Percentiles rank a stretch among this genome's conserved stretches.
Evolutionary conservation across 1,140 invertebrate species (phyloP).

Genomic region (Zeugodacus cucurbitae): DNA sequence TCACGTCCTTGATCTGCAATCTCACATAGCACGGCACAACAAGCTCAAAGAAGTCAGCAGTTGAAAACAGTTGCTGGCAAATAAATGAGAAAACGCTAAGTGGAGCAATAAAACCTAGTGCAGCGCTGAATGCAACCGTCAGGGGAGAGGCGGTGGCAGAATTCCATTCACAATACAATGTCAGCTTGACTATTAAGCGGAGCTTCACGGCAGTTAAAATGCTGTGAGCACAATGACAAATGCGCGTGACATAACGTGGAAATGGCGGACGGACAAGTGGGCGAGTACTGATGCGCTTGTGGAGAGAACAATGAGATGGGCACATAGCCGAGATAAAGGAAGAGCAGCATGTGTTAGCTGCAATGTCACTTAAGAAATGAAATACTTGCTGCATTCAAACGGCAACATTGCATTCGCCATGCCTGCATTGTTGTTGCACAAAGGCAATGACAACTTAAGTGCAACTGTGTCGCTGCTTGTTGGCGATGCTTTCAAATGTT

Average conservation of each 20-base stretch:
- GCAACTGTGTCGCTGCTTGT: neutral
- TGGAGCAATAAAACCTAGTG: neutral
- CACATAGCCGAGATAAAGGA: neutral
- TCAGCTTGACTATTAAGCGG: neutral
- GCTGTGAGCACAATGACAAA: neutral
- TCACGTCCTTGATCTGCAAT: constrained; percentile 28
- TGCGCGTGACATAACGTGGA: neutral
- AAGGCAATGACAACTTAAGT: neutral
- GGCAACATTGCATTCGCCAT: neutral
- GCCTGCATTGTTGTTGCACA: neutral
- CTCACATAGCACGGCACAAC: neutral
- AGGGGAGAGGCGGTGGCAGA: neutral
- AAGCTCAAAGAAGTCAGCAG: neutral
- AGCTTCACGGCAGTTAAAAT: neutral
- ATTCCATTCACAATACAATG: neutral
- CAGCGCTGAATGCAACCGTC: too few relatives aligned
- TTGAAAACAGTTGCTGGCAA: constrained; percentile 1
- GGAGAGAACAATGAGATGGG: neutral
- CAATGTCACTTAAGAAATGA: constrained; percentile 15
- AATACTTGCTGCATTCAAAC: neutral
- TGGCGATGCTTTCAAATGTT: neutral
- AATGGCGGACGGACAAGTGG: neutral
- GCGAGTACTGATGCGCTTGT: neutral
- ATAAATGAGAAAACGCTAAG: constrained; percentile 18
- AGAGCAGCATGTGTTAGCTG: neutral